Base-by-base conservation (phyloP, 2,888 invertebrate genomes). In the Latrodectus elegans region DNA sequence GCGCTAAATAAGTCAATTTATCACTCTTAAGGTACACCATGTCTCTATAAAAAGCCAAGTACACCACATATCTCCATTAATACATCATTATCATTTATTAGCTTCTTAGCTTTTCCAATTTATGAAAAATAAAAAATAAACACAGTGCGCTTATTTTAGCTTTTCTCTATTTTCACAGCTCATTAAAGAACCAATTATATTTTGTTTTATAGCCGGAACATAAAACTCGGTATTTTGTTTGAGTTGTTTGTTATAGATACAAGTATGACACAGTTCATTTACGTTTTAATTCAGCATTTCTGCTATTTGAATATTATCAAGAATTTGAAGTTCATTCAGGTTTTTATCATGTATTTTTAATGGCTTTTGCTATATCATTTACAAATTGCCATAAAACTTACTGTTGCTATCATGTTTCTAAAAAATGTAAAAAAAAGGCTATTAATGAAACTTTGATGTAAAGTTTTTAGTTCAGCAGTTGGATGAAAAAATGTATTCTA, bases 181-280 rank as follows among this genome's bases (percentile, higher is more conserved):
- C 75, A 75, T 75, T 79, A 79, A 71, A 70, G 79, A 17, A 17
- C 26, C 71, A 79, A 79, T 79, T 79, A 79, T 70, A 38, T 60
- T 53, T 71, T 71, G 53, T 79, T 79, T 79, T 79, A 70, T 78
- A 68, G 52, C 68, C 53, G 38, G 51, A 53, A 26, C 68, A 78
- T 78, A 78, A 78, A 78, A 78, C 68, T 67, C 38, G 22, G 52
- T 22, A 68, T 78, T 78, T 78, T 78, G 12, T 11, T 15, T 67
- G 11, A 17, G 38, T 76, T 17, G 10, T 38, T 38, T 14, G 17
- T 55, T 78, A 68, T 22, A 26, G 22, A 52, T 52, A 78, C 15
- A 14, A 26, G 15, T 49, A 49, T 67, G 14, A 68, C 55, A 15
- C 52, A 15, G 52, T 68, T 76, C 38, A 8, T n/a, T 49, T n/a